These are phyloP conservation scores for Pyrocoelia pectoralis DNA, from an alignment of 2,888 invertebrate genomes.

Conservation along the genomic window DNA sequence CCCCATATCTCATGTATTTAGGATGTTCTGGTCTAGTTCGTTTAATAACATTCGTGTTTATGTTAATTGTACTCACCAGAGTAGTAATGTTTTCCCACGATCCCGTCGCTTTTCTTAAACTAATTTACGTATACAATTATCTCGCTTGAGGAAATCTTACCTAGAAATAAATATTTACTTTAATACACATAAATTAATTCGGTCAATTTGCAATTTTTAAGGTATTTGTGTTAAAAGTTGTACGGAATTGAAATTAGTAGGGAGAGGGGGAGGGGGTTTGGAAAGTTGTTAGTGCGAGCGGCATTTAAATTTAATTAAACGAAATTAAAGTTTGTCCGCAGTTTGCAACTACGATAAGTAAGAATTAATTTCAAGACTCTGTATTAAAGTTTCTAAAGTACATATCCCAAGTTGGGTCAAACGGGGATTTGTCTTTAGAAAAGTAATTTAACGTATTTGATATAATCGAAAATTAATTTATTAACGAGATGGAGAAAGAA, in stretches of 20 bases:
- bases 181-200: neutral
- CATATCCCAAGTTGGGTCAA: slow-evolving; percentile 5
- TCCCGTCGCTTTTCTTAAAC: neutral
- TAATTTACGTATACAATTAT: neutral
- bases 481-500: neutral
- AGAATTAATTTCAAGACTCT: slow-evolving; percentile 9
- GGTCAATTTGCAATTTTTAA: neutral
- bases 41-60: neutral
- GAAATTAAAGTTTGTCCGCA: slow-evolving; percentile 5
- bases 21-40: neutral
- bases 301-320: slow-evolving; percentile 9
- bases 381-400: slow-evolving; percentile 6
- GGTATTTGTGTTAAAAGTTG: neutral
- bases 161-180: slow-evolving; percentile 5
- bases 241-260: neutral
- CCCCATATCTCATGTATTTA: neutral
- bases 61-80: neutral
- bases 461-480: neutral
- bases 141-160: neutral
- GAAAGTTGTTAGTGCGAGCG: neutral
- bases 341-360: slow-evolving; percentile 3
- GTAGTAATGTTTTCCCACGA: neutral
- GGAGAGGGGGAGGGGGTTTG: neutral
- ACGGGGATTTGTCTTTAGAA: neutral
- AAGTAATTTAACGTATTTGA: neutral